Base-by-base conservation (phyloP, 2,888 invertebrate genomes). In the Morpho deidamia region DNA sequence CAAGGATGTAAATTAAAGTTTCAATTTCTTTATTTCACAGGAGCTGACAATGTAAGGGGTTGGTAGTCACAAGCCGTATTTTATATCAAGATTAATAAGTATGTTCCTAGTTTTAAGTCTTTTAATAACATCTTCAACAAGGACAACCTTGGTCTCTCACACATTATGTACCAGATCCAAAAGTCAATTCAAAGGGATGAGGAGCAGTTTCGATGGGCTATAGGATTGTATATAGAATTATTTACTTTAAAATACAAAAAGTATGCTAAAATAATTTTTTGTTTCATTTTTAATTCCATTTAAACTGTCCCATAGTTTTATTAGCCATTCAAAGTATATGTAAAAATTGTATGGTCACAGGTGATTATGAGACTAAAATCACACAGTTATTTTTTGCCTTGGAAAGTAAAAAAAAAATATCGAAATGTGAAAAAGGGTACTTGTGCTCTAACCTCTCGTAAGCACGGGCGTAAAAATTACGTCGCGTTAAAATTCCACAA, bases 11-110 rank as follows among this genome's bases (percentile, higher is more conserved):
- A 5, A 23, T 23, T 23, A 23, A 23, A 23, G 3, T 23, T 23
- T 23, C 4, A 23, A 23, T 45, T 59, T 61, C 55, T 62, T 65
- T 66, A 47, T 53, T 57, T 72, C 66, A 38, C 86, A 88, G 88
- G 92, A 92, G 78, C 83, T 92, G 72, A 92, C 92, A 59, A 92
- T 92, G 92, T 91, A 86, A 72, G 57, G 61, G 59, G 50, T 43
- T 53, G 41, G 38, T 66, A 74, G 74, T 76, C 78, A 75, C 76
- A 76, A 75, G 60, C 51, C 53, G 65, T 65, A 66, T 60, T 63
- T 65, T 64, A 62, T 66, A 62, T 58, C 23, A 23, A 23, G 23
- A 23, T 23, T 23, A 23, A 23, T 23, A 5, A 23, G 3, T 23
- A 66, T 69, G 67, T 70, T 67, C 61, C 60, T 81, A 81, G 76